Evolutionary conservation across 2,888 invertebrate species (phyloP).

Genomic region (Elmis aenea): DNA sequence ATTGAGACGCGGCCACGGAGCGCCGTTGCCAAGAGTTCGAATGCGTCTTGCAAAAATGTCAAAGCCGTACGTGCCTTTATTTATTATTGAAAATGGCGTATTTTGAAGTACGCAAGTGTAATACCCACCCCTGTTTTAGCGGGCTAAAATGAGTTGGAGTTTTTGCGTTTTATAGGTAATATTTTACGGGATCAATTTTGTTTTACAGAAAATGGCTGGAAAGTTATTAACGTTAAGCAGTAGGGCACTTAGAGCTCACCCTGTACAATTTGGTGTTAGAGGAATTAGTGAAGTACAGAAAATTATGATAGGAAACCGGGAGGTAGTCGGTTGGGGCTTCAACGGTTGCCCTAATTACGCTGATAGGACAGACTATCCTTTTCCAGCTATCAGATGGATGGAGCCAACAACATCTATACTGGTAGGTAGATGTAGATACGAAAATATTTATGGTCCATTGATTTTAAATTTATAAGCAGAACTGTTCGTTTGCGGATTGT

Average conservation of each 20-base stretch:
- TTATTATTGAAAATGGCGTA: no score
- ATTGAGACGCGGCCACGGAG: no score
- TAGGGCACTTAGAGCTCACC: slow-evolving; percentile 18
- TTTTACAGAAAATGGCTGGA: slow-evolving; percentile 21
- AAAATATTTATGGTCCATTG: background rate
- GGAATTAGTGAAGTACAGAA: slow-evolving; percentile 5
- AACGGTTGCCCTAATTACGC: slow-evolving; percentile 75
- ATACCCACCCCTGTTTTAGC: no score
- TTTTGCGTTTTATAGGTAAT: no score
- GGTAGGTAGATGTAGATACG: slow-evolving; percentile 49
- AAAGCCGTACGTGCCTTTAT: no score
- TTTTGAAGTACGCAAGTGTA: no score
- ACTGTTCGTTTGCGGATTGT: background rate
- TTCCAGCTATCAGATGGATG: slow-evolving; percentile 85
- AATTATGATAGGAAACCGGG: slow-evolving; percentile 73
- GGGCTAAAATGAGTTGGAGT: no score
- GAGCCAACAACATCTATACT: slow-evolving; percentile 68
- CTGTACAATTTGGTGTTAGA: slow-evolving; percentile 22
- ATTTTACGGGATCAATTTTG: no score
- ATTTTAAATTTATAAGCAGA: background rate
- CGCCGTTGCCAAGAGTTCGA: no score
- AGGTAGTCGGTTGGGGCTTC: slow-evolving; percentile 82
- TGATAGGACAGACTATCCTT: slow-evolving; percentile 74
- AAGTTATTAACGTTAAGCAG: slow-evolving; percentile 20
- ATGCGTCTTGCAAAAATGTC: no score